Percentiles rank a stretch among this genome's conserved stretches.
phyloP scores from a whole-genome alignment of 92 coral and sea anemone species.

The Epizoanthus illoricatus region DNA sequence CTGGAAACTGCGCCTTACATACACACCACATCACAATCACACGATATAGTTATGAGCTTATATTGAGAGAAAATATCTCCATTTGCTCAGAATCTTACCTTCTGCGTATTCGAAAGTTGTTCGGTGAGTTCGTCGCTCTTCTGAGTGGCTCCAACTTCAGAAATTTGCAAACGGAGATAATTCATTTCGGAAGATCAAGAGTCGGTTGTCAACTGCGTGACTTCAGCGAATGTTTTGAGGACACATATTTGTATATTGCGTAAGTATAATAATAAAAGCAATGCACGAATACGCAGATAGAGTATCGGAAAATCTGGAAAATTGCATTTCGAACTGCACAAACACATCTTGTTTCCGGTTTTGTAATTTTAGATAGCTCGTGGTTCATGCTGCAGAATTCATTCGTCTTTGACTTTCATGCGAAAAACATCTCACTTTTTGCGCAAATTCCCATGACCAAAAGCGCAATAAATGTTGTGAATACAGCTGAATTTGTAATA shows the following conservation, averaged over 20 bases:
- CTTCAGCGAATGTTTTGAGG: no score
- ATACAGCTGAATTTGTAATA: no score
- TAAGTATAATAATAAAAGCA: slow-evolving; percentile 1
- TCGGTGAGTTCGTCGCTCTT: background rate
- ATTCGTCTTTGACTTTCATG: no score
- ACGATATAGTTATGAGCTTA: background rate
- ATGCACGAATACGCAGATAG: background rate
- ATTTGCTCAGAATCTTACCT: slow-evolving; percentile 13
- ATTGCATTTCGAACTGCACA: no score
- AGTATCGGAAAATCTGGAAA: no score
- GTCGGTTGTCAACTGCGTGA: no score
- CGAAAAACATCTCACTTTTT: no score
- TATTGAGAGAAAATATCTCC: background rate
- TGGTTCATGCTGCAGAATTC: no score
- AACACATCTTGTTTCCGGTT: no score
- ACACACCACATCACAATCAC: background rate
- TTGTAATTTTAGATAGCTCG: no score
- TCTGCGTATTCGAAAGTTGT: background rate
- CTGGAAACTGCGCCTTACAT: background rate
- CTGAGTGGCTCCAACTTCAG: slow-evolving; percentile 28
- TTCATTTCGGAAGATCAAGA: slow-evolving; percentile 13
- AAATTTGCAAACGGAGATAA: slow-evolving; percentile 29
- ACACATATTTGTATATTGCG: background rate
- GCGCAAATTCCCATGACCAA: no score
- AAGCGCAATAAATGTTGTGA: no score